phyloP scores from a whole-genome alignment of 2,888 invertebrate genomes.

The Spatulosminthurus flaviceps region DNA sequence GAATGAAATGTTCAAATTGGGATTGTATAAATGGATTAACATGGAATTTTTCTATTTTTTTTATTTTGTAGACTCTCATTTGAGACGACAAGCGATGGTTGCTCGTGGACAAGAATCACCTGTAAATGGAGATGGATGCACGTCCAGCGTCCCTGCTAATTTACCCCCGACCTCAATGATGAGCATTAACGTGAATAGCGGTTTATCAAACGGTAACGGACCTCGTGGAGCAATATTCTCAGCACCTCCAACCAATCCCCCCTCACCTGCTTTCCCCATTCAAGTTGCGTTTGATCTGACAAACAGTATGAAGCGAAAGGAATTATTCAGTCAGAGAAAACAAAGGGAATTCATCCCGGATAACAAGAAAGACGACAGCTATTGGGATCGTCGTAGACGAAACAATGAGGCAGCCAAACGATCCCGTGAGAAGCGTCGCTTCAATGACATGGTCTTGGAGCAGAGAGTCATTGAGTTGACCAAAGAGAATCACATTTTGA shows the following conservation, averaged over 20 bases:
- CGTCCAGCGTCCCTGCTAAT: constrained; percentile 39
- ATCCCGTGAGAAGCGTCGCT: constrained; percentile 93
- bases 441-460: constrained; percentile 96
- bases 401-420: constrained; percentile 98
- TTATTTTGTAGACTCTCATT: constrained; percentile 64
- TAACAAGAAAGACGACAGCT: constrained; percentile 94
- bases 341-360: constrained; percentile 97
- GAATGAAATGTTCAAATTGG: too few species aligned
- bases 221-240: constrained; percentile 23
- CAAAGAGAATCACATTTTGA: constrained; percentile 93
- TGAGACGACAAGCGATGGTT: constrained; percentile 80
- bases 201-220: constrained; percentile 29
- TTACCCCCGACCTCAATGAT: constrained; percentile 43
- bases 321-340: constrained; percentile 88
- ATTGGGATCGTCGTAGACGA: constrained; percentile 94
- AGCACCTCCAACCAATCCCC: constrained; percentile 59
- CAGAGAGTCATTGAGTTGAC: constrained; percentile 92
- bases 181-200: constrained; percentile 36
- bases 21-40: background rate
- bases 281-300: constrained; percentile 64
- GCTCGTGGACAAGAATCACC: constrained; percentile 67
- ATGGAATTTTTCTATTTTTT: background rate
- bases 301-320: constrained; percentile 73
- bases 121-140: constrained; percentile 56
- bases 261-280: constrained; percentile 65